These are phyloP conservation scores for Enteromius thamalakanensis DNA, from an alignment of 2,797 vertebrate species.

Conservation along the genomic window DNA sequence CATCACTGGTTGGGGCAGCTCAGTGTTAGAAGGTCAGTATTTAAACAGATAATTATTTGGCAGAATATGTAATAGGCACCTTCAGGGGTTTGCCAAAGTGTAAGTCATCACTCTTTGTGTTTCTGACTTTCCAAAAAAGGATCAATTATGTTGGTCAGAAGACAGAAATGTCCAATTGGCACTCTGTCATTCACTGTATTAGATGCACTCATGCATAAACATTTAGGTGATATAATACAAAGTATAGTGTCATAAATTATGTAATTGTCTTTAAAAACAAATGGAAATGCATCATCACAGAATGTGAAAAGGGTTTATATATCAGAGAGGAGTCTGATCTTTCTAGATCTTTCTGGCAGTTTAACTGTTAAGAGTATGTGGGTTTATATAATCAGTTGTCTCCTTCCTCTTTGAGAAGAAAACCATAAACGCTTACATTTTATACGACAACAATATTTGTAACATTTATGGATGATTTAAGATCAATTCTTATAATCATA, in stretches of 20 bases:
- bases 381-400: neutral
- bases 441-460: neutral
- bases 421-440: neutral
- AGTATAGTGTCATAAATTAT: neutral
- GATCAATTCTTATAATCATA: neutral
- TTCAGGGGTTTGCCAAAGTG: neutral
- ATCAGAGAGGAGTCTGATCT: neutral
- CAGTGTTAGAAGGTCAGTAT: slow-evolving; percentile 59
- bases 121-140: neutral
- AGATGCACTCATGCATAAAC: neutral
- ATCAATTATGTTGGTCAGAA: neutral
- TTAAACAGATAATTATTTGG: neutral
- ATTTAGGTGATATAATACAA: neutral
- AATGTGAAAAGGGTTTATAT: neutral
- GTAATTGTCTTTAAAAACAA: neutral
- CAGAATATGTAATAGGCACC: neutral
- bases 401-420: neutral
- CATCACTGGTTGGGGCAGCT: slow-evolving; percentile 70
- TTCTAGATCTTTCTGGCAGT: neutral
- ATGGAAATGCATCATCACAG: neutral
- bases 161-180: neutral
- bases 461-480: neutral
- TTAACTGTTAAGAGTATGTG: neutral
- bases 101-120: neutral
- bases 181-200: neutral